Conservation (phyloP, 2,888 invertebrate species). For the Melangyna quadrimaculata region DNA sequence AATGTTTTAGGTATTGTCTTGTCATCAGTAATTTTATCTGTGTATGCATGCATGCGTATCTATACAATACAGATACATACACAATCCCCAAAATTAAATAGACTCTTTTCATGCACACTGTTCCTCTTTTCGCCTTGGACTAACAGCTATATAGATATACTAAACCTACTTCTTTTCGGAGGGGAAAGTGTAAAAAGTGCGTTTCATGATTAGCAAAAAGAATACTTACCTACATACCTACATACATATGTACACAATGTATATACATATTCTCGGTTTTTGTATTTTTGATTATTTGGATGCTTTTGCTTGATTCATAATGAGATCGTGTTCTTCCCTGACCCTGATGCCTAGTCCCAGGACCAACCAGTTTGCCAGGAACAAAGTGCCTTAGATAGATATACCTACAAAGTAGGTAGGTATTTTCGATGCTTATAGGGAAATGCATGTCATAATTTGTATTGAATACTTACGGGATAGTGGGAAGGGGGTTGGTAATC, state of each 20-base stretch:
- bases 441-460: background rate
- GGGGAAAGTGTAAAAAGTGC: constrained; percentile 61
- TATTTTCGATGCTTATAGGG: background rate
- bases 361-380: background rate
- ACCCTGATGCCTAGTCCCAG: too few species aligned
- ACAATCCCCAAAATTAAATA: constrained; percentile 44
- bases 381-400: background rate
- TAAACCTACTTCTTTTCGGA: background rate
- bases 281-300: constrained; percentile 23
- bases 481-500: too few species aligned
- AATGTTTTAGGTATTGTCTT: background rate
- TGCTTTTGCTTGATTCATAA: constrained; percentile 17
- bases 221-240: background rate
- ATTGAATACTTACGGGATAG: background rate
- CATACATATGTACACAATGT: too few species aligned
- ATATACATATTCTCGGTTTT: too few species aligned
- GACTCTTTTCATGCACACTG: constrained; percentile 51
- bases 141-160: background rate
- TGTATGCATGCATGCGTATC: constrained; percentile 54
- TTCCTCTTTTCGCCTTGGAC: constrained; percentile 29
- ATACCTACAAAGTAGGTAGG: background rate
- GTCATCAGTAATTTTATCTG: constrained; percentile 12
- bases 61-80: constrained; percentile 48
- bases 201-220: constrained; percentile 58
- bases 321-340: background rate